Evolutionary conservation across 2,888 invertebrate species (phyloP).

Genomic region (Cantharis nigra): DNA sequence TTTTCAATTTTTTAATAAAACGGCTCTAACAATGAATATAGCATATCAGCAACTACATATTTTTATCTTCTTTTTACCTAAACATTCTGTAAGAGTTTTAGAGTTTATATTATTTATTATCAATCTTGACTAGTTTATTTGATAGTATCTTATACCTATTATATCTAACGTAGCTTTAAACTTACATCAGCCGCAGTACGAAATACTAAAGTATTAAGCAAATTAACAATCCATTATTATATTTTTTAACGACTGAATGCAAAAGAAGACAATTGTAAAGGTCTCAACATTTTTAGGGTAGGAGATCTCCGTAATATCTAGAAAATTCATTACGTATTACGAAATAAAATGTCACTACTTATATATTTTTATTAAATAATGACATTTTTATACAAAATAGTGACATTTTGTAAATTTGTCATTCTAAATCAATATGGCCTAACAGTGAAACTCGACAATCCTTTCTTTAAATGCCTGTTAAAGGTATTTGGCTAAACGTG

Average conservation of each 20-base stretch:
- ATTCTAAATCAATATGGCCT: conserved; percentile 55
- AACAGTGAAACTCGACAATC: conserved; percentile 57
- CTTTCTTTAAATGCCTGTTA: conserved; percentile 41
- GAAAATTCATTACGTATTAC: conserved; percentile 4
- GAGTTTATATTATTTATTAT: neutral
- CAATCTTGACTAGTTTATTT: neutral
- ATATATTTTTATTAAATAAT: conserved; percentile 39
- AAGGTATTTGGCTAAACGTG: conserved; percentile 36
- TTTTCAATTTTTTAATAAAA: neutral
- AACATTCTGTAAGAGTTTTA: neutral
- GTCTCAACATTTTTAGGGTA: conserved; percentile 42
- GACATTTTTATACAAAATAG: conserved; percentile 42
- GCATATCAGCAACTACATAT: neutral
- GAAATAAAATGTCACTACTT: conserved; percentile 24
- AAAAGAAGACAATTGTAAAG: conserved; percentile 18
- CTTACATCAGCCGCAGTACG: neutral
- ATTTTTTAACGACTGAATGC: conserved; percentile 2
- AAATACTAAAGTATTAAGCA: neutral
- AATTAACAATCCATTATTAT: neutral
- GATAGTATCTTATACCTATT: neutral
- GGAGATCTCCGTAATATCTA: conserved; percentile 33
- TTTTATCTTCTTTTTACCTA: neutral
- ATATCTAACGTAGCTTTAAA: neutral
- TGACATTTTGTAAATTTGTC: conserved; percentile 46
- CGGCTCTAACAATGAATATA: neutral